Base-by-base conservation (phyloP, 2,797 vertebrate species). In the Brachymystax lenok region DNA sequence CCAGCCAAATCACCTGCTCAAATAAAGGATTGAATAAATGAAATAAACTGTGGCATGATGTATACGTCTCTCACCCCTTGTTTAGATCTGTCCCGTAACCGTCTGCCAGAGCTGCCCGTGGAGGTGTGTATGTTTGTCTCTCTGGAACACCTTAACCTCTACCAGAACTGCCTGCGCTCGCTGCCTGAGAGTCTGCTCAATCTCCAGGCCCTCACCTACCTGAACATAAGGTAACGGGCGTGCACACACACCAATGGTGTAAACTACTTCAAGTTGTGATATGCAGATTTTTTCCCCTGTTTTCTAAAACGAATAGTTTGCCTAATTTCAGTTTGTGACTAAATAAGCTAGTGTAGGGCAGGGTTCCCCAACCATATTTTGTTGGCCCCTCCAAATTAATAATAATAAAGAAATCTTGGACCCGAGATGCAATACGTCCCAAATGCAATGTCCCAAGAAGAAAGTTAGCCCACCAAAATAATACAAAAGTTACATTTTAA, bases 101-200 rank as follows among this genome's bases (percentile, higher is more conserved):
- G 97, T 63, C 92, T 99, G 80, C 90, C 96, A 0, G 98, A 99
- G 86, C 92, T 99, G 73, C 97, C 97, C 21, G 82, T 94, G 86
- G 98, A 99, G 88, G 93, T 95, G 0, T 99, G 98, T 87, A 90
- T 95, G 87, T 98, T 97, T 2, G 96, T 99, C 74, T 98, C 98
- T 79, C 93, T 99, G 67, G 98, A 99, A 93, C 96, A 94, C 90
- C 93, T 99, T 77, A 98, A 97, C 84, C 94, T 99, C 50, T 98
- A 99, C 88, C 98, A 99, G 94, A 99, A 99, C 91, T 99, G 98
- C 92, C 94, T 99, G 80, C 94, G 97, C 7, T 95, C 95, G 19
- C 93, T 99, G 54, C 98, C 98, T 52, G 97, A 99, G 81, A 94
- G 95, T 82, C 90, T 98, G 86, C 68, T 96, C 80, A 97, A 99